phyloP scores from a whole-genome alignment of 2,888 invertebrate genomes.

The Tromatobia lineatoria region DNA sequence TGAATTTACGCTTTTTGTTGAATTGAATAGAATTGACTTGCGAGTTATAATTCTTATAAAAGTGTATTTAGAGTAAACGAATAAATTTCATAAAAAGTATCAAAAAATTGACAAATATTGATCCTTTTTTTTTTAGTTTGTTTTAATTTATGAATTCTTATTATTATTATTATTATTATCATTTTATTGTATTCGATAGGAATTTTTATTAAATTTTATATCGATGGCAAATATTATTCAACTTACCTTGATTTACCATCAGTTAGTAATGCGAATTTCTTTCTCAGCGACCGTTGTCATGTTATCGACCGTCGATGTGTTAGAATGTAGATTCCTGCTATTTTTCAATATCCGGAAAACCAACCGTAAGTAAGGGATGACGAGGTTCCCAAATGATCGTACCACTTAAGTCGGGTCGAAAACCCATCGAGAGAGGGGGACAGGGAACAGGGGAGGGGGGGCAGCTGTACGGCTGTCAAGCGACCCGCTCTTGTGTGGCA shows the following conservation, averaged over 20 bases:
- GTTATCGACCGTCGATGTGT: constrained; percentile 4
- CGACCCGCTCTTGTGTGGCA: constrained; percentile 69
- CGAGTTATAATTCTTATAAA: no score
- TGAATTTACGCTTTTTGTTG: no score
- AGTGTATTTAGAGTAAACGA: no score
- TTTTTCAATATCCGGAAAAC: constrained; percentile 8
- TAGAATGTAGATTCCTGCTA: not conserved
- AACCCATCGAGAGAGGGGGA: constrained; percentile 5
- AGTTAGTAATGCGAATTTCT: not conserved
- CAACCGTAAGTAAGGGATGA: constrained; percentile 24
- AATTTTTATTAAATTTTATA: not conserved
- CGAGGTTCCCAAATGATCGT: not conserved
- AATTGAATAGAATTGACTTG: no score
- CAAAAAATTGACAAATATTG: not conserved
- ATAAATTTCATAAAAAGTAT: no score
- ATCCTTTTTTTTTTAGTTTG: not conserved
- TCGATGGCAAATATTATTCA: not conserved
- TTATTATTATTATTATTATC: no score
- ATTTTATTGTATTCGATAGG: no score
- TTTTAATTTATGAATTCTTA: no score
- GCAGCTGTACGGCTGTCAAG: constrained; percentile 70
- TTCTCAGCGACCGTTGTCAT: not conserved
- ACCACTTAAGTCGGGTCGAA: constrained; percentile 22
- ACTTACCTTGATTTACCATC: not conserved
- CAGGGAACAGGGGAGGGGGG: constrained; percentile 1